A percentile compares a stretch with the other conserved stretches of the same genome.
These are phyloP conservation scores for Nicator chloris DNA, from an alignment of 2,113 vertebrate genomes.

Conservation along the genomic window DNA sequence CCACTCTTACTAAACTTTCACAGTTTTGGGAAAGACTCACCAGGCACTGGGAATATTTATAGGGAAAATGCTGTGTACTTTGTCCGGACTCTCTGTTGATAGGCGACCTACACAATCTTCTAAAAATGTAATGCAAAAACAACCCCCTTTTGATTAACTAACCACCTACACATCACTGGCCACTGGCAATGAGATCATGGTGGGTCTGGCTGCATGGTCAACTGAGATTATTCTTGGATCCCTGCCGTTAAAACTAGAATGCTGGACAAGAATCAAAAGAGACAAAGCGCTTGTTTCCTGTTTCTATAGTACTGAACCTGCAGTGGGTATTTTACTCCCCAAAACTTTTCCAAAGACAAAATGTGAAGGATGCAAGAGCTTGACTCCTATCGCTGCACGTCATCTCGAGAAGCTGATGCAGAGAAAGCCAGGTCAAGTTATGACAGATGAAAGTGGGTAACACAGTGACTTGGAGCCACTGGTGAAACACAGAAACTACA, in stretches of 20 bases:
- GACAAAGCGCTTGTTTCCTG: conserved; percentile 46
- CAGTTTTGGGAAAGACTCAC: background rate
- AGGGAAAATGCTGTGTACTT: background rate
- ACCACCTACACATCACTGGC: background rate
- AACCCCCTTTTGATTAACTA: background rate
- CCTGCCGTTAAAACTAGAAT: background rate
- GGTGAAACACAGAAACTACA: background rate
- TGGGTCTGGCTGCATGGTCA: background rate
- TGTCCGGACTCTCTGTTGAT: background rate
- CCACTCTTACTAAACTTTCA: background rate
- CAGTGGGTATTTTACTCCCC: background rate
- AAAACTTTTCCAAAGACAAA: background rate
- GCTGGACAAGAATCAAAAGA: conserved; percentile 23
- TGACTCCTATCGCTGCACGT: fast-evolving
- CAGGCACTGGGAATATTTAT: background rate
- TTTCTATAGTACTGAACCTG: background rate
- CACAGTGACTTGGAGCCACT: background rate
- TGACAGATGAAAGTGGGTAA: background rate
- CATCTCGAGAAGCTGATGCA: background rate
- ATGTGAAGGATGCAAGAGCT: background rate
- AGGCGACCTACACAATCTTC: background rate
- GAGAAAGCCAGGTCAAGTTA: background rate
- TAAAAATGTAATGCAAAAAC: background rate
- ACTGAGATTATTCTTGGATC: conserved; percentile 48
- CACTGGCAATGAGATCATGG: conserved; percentile 15